Base-by-base conservation (phyloP, 2,113 vertebrate species). In the Cyphomyrus discorhynchus region DNA sequence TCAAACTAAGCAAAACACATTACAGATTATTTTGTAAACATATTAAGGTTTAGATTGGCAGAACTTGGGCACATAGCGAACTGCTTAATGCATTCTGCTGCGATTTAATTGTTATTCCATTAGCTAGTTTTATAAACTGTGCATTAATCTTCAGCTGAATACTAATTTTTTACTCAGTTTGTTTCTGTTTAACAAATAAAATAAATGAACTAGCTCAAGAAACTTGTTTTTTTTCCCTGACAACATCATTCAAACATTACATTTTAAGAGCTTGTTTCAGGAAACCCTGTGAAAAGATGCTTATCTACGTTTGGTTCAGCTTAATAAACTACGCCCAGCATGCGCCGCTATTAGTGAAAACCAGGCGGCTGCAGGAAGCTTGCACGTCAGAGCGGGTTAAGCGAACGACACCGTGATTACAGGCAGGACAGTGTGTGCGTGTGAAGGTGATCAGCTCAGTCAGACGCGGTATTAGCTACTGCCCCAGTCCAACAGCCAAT, bases 111-210 rank as follows among this genome's bases (percentile, higher is more conserved):
- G 84, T 52, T 35, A 31, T 86, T 49, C 49, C 27, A 87, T 53
- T 87, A 53, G 85, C 50, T 15, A 27, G 27, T 17, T 31, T 15
- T 53, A 53, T 87, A 86, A 86, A 52, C 52, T 53, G 49, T 27
- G 50, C 85, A 56, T 53, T 87, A 52, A 53, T 53, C 47, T 21
- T 87, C 27, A 87, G 27, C 24, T 31, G n/a, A 86, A 86, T 47
- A 42, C 45, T 84, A 84, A 47, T 84, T 84, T 24, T 21, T 84
- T 84, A 82, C 19, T 39, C 21, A 19, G 80, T 84, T 46, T 84
- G 24, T 21, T 47, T 84, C 82, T 84, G 82, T 84, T 47, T 21
- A 47, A 84, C 42, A 84, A 84, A 84, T 47, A 84, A 84, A 84
- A 84, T 47, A 84, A 47, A 47, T 47, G 21, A 47, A 83, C 39